Percentiles rank a stretch among this genome's conserved stretches.
Conservation (phyloP, 1,140 invertebrate species). For the Trachymyrmex cornetzi region DNA sequence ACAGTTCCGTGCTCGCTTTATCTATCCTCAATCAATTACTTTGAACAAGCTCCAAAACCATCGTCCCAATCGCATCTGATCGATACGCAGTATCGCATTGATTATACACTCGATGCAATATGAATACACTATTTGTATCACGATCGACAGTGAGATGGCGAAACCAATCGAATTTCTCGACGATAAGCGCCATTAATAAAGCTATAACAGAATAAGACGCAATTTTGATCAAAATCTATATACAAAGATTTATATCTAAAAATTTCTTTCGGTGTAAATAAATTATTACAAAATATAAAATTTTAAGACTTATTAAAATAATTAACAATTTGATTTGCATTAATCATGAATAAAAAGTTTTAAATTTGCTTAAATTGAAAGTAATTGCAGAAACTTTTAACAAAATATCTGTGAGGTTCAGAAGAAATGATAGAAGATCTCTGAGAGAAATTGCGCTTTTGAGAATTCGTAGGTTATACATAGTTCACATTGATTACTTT, state of each 20-base stretch:
- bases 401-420: not conserved
- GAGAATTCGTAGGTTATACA: not conserved
- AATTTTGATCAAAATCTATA: conserved; percentile 3
- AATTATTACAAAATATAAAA: not conserved
- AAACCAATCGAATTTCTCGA: conserved; percentile 18
- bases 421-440: not conserved
- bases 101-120: conserved; percentile 41
- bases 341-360: not conserved
- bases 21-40: conserved; percentile 33
- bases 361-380: not conserved
- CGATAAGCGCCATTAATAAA: conserved; percentile 4
- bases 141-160: conserved; percentile 5
- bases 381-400: not conserved
- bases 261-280: not conserved
- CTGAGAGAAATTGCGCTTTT: not conserved
- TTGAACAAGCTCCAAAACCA: conserved; percentile 45
- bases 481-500: conserved; percentile 15
- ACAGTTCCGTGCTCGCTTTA: conserved; percentile 20
- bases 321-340: conserved; percentile 8
- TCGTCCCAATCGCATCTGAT: conserved; percentile 30
- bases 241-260: not conserved
- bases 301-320: conserved; percentile 1
- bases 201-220: not conserved
- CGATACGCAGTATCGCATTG: conserved; percentile 54
- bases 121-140: conserved; percentile 34